These are phyloP conservation scores for Callinectes sapidus DNA, from an alignment of 2,888 invertebrate genomes.

Conservation along the genomic window DNA sequence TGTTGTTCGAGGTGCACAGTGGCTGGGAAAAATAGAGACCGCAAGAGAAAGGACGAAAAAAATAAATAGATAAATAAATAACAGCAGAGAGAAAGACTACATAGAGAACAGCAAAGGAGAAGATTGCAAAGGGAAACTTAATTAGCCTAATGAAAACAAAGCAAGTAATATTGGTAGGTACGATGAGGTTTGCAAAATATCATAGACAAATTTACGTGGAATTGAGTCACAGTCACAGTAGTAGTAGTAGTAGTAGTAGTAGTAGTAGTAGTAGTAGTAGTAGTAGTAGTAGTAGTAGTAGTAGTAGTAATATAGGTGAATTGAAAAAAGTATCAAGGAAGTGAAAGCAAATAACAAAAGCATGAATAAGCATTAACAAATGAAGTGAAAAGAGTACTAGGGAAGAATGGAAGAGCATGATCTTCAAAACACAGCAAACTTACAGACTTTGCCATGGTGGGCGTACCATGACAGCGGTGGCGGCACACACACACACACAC, in stretches of 20 bases:
- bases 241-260: constrained; percentile 8
- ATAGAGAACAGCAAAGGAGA: neutral
- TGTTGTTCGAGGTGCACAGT: neutral
- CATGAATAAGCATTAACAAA: neutral
- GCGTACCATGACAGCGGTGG: no score
- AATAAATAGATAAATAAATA: neutral
- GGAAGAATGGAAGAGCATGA: neutral
- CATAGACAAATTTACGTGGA: no score
- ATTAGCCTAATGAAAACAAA: neutral
- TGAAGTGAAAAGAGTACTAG: neutral
- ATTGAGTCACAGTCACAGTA: neutral
- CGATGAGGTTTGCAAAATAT: neutral
- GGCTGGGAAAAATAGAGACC: neutral
- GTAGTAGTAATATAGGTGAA: neutral
- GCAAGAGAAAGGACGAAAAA: neutral
- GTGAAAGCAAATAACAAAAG: neutral
- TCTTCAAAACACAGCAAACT: neutral
- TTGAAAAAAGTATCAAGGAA: neutral
- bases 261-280: constrained; percentile 11
- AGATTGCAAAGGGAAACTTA: neutral
- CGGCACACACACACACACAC: no score
- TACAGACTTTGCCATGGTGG: no score
- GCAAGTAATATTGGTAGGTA: neutral
- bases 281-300: constrained; percentile 34
- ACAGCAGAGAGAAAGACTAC: neutral